A percentile compares a stretch with the other conserved stretches of the same genome.
Conservation (phyloP, 2,888 invertebrate genomes). For the Candidula unifasciata region DNA sequence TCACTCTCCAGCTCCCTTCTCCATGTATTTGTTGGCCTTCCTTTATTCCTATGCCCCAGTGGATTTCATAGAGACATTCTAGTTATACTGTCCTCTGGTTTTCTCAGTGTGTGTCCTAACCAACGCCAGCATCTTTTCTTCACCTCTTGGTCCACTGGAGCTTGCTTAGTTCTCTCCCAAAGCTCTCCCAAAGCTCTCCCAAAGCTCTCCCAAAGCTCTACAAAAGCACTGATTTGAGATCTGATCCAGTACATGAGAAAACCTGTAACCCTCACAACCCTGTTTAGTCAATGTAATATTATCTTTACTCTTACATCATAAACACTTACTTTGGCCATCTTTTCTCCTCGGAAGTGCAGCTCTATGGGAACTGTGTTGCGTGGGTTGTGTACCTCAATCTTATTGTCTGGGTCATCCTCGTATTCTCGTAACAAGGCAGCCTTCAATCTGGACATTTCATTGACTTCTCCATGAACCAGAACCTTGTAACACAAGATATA, state of each 20-base stretch:
- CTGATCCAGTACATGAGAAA: background rate
- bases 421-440: constrained; percentile 95
- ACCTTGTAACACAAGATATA: constrained; percentile 80
- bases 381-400: constrained; percentile 95
- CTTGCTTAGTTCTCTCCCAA: too few relatives aligned
- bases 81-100: too few relatives aligned
- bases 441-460: constrained; percentile 98
- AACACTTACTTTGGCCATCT: constrained; percentile 91
- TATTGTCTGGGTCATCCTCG: constrained; percentile 87
- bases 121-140: too few relatives aligned
- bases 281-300: background rate
- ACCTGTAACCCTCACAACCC: background rate
- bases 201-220: too few relatives aligned
- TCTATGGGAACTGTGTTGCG: constrained; percentile 95
- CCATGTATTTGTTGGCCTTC: too few relatives aligned
- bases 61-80: too few relatives aligned
- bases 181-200: too few relatives aligned
- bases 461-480: constrained; percentile 98
- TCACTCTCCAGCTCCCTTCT: too few relatives aligned
- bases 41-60: too few relatives aligned
- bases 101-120: too few relatives aligned
- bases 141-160: too few relatives aligned
- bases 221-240: background rate
- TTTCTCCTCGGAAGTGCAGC: constrained; percentile 96
- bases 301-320: background rate